Evolutionary conservation across 2,113 vertebrate species (phyloP).

Genomic region (Chlamydotis undulata): DNA sequence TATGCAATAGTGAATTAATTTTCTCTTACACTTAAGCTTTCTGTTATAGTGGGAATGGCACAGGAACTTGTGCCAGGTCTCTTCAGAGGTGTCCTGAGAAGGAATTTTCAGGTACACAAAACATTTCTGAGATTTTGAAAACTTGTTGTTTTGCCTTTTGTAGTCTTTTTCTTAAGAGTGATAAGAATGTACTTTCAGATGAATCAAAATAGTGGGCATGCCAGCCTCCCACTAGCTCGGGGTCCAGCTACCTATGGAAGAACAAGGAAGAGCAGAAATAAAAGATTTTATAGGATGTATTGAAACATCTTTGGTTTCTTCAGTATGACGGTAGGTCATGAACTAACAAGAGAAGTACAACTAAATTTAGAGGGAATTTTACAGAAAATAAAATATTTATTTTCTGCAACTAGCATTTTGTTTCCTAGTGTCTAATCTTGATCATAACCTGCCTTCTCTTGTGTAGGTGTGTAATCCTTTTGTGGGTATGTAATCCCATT

Average conservation of each 20-base stretch:
- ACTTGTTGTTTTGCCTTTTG: neutral
- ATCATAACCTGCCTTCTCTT: neutral
- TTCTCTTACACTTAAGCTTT: neutral
- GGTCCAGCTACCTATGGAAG: neutral
- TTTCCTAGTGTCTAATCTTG: neutral
- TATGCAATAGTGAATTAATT: neutral
- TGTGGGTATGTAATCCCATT: too few relatives aligned
- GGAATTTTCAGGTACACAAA: neutral
- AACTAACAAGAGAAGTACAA: neutral
- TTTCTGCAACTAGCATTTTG: neutral
- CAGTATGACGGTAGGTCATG: neutral
- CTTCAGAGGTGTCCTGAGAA: neutral
- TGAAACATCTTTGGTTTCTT: neutral
- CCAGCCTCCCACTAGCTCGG: neutral
- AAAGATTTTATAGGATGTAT: neutral
- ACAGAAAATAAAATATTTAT: neutral
- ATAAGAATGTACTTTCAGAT: neutral
- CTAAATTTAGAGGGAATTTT: neutral
- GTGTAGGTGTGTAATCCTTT: neutral
- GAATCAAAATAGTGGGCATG: neutral
- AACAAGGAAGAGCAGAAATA: neutral
- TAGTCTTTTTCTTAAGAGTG: neutral
- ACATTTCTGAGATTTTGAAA: neutral
- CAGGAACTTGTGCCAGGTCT: neutral
- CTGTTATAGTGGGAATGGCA: neutral